Percentiles rank a stretch among this genome's conserved stretches.
Evolutionary conservation across 92 coral and sea anemone species (phyloP).

Genomic region (Epizoanthus fatuus): DNA sequence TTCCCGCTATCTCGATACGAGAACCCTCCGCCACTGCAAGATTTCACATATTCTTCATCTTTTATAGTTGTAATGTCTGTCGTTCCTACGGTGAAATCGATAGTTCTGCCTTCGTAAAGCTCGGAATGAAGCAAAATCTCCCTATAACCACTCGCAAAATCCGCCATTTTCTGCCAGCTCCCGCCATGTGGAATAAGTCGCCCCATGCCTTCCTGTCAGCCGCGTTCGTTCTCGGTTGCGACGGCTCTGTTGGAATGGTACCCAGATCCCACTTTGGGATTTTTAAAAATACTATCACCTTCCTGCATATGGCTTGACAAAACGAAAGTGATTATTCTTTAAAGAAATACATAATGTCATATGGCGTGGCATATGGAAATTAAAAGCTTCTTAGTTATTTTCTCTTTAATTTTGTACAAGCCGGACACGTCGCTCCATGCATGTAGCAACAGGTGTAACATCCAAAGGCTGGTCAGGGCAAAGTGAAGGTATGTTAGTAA

Average conservation of each 20-base stretch:
- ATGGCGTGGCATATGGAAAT: too few species aligned
- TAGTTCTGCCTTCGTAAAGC: conserved; percentile 51
- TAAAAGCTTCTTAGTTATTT: too few species aligned
- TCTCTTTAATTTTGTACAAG: too few species aligned
- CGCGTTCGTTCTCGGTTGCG: neutral
- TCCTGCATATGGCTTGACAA: too few species aligned
- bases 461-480: too few species aligned
- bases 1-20: conserved; percentile 78
- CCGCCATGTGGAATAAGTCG: conserved; percentile 60
- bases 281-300: too few species aligned
- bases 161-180: conserved; percentile 91
- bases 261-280: too few species aligned
- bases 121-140: conserved; percentile 84
- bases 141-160: conserved; percentile 68
- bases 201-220: neutral
- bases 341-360: too few species aligned
- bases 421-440: too few species aligned
- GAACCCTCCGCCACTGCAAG: conserved; percentile 89
- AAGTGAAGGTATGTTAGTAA: too few species aligned
- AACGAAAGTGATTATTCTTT: too few species aligned
- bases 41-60: conserved; percentile 83
- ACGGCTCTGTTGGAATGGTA: neutral
- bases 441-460: too few species aligned
- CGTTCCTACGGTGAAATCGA: conserved; percentile 80
- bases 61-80: conserved; percentile 77